A percentile compares a stretch with the other conserved stretches of the same genome.
Conservation (phyloP, 2,888 invertebrate genomes). For the Eretmocerus hayati region DNA sequence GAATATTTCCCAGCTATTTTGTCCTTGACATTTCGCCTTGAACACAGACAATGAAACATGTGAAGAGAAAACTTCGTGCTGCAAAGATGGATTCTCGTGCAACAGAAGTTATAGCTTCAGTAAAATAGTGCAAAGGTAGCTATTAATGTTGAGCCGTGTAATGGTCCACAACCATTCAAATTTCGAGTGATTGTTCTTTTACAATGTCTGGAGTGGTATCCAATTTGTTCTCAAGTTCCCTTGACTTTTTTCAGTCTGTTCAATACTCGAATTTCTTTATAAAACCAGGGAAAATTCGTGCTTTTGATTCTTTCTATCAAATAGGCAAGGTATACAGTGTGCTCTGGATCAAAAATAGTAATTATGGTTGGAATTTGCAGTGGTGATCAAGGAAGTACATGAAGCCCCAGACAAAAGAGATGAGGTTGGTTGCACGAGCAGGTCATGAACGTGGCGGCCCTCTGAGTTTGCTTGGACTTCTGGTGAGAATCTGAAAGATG, state of each 20-base stretch:
- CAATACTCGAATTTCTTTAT: too few relatives aligned
- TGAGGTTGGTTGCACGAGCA: slow-evolving; percentile 50
- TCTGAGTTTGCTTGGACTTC: slow-evolving; percentile 50
- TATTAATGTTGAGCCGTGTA: too few relatives aligned
- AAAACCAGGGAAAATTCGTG: too few relatives aligned
- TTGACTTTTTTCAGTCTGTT: too few relatives aligned
- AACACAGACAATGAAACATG: slow-evolving; percentile 54
- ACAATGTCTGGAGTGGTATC: too few relatives aligned
- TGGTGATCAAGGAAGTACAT: slow-evolving; percentile 51
- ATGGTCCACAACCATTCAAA: too few relatives aligned
- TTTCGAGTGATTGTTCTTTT: too few relatives aligned
- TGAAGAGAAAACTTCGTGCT: slow-evolving; percentile 40
- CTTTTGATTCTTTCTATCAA: background rate
- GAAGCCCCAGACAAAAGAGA: slow-evolving; percentile 56
- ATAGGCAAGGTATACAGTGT: background rate
- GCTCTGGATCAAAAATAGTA: background rate
- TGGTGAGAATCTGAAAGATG: slow-evolving; percentile 49
- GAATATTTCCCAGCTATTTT: slow-evolving; percentile 49
- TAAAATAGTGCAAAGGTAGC: slow-evolving; percentile 30
- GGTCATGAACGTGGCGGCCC: background rate
- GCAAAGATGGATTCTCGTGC: slow-evolving; percentile 48
- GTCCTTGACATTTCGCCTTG: slow-evolving; percentile 61
- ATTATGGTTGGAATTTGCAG: slow-evolving; percentile 23
- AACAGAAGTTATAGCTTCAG: slow-evolving; percentile 49
- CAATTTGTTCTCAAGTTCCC: too few relatives aligned